Evolutionary conservation across 2,888 invertebrate species (phyloP), one percentile per base, ranked within the genome.

Genomic region (Platycheirus albimanus): DNA sequence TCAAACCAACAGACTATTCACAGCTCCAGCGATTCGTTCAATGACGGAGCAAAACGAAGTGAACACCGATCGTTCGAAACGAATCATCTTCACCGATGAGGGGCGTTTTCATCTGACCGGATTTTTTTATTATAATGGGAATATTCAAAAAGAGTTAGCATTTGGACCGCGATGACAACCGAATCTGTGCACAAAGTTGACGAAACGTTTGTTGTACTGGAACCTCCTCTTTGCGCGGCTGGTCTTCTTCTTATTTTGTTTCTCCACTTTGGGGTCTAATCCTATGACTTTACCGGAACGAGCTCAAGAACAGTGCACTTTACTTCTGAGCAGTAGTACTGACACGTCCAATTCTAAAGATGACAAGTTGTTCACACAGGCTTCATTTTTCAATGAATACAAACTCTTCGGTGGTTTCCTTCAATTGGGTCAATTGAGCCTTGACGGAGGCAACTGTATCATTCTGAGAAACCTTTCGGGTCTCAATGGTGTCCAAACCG

Each of bases 211-310:
- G 93, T 99, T 99, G 94, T 99, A 99, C 90, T 99, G 99, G 90
- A 99, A 97, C 89, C 99, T 95, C 89, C 99, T 94, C 94, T 99
- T 99, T 85, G 99, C 99, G 90, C 99, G 96, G 63, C 99, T 99
- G 43, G 99, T 99, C 94, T 97, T 98, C 95, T 98, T 98, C 95
- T 99, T 99, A 90, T 99, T 99, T 91, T 98, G 97, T 90, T 99
- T 99, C 88, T 99, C 99, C 85, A 99, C 98, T 93, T 99, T 99
- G 24, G 99, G 99, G 15, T 99, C 99, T 92, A 99, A 99, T 86
- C 99, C 99, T 92, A 99, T 99, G 67, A 99, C 99, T 93, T 99
- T 99, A 93, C 99, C 99, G 90, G 99, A 99, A 95, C 99, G 99
- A 92, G 99, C 99, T 89, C 99, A 93, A 85, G 99, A 99, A 89